These are phyloP conservation scores for Epirrhoe alternata DNA, from an alignment of 2,888 invertebrate species.

Conservation along the genomic window DNA sequence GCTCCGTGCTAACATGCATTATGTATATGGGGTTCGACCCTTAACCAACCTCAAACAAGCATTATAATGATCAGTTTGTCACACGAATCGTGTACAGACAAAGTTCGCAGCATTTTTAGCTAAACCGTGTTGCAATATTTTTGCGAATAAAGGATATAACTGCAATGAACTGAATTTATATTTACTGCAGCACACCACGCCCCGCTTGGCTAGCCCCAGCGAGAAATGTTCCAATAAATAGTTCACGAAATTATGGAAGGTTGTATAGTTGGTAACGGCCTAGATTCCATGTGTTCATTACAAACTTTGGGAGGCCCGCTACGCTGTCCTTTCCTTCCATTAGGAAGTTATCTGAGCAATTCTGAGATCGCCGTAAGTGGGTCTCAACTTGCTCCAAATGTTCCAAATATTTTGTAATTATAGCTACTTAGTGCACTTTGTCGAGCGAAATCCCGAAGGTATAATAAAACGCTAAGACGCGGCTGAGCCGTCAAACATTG, in stretches of 20 bases:
- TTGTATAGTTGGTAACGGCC: constrained; percentile 40
- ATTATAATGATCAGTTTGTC: constrained; percentile 11
- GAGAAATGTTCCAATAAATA: constrained; percentile 52
- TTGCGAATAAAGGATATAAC: constrained; percentile 53
- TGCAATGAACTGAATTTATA: constrained; percentile 53
- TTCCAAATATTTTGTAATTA: constrained; percentile 41
- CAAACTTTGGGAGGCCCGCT: constrained; percentile 47
- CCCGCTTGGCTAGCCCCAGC: constrained; percentile 49
- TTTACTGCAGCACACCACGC: constrained; percentile 45
- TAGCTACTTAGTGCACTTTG: constrained; percentile 25
- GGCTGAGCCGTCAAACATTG: constrained; percentile 51
- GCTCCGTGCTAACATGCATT: constrained; percentile 10
- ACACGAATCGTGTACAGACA: constrained; percentile 4
- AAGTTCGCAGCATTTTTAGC: constrained; percentile 6
- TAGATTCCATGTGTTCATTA: constrained; percentile 49
- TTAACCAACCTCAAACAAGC: constrained; percentile 5
- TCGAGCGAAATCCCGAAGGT: constrained; percentile 31
- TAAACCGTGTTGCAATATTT: constrained; percentile 25
- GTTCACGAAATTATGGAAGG: constrained; percentile 45
- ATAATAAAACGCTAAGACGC: constrained; percentile 44
- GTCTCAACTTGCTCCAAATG: constrained; percentile 39
- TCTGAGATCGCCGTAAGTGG: constrained; percentile 45
- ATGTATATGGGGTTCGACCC: constrained; percentile 7
- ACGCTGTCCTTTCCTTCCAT: constrained; percentile 45
- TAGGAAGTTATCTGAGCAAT: constrained; percentile 47